Conservation (phyloP, 2,888 invertebrate species). For the Sabatieria punctata region DNA sequence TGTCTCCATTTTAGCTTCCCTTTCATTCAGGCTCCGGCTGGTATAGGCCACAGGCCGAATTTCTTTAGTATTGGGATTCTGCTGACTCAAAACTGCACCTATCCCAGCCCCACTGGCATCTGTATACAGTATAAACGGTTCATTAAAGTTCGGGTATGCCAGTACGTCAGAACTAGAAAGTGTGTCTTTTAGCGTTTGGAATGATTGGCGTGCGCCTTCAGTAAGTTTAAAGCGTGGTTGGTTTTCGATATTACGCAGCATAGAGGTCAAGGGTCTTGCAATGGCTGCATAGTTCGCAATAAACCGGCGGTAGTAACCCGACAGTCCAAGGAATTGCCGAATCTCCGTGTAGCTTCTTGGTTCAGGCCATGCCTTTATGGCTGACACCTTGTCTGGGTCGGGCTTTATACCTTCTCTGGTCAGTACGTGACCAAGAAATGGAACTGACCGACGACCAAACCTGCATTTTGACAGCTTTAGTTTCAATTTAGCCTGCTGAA, state of each 20-base stretch:
- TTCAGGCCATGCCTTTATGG: conserved; percentile 6
- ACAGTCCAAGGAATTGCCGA: conserved; percentile 12
- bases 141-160: conserved; percentile 14
- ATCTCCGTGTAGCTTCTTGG: conserved; percentile 10
- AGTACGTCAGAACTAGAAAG: conserved; percentile 9
- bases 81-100: conserved; percentile 21
- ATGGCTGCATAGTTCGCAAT: conserved; percentile 5
- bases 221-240: conserved; percentile 7
- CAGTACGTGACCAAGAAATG: conserved; percentile 10
- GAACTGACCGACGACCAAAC: conserved; percentile 11
- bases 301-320: conserved; percentile 12
- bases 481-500: conserved; percentile 13
- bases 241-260: not conserved
- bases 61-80: conserved; percentile 13
- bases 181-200: not conserved
- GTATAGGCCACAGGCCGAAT: conserved; percentile 18
- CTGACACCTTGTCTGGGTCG: conserved; percentile 1
- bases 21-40: conserved; percentile 14
- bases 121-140: conserved; percentile 16
- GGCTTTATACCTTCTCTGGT: conserved; percentile 3
- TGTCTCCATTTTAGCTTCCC: conserved; percentile 32
- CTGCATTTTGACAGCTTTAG: conserved; percentile 16
- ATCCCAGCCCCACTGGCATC: conserved; percentile 22
- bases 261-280: conserved; percentile 7
- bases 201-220: conserved; percentile 1